Percentiles rank a stretch among this genome's conserved stretches.
These are phyloP conservation scores for Poeciliopsis turrubarensis DNA, from an alignment of 2,113 vertebrate genomes.

Conservation along the genomic window DNA sequence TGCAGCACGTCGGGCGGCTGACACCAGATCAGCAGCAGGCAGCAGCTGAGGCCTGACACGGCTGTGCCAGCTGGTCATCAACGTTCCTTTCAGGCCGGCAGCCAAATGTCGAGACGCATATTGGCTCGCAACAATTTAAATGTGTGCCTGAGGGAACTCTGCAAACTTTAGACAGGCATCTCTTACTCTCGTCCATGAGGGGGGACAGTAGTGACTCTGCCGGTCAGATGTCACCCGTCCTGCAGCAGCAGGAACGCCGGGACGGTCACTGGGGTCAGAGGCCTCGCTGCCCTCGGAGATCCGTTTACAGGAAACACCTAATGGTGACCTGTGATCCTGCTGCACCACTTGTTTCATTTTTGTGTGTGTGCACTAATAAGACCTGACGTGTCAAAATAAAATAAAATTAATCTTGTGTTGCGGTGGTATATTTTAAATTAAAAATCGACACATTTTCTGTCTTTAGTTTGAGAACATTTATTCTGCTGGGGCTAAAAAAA, in stretches of 20 bases:
- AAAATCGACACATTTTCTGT: neutral
- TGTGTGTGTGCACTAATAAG: too few relatives aligned
- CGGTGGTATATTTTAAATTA: neutral
- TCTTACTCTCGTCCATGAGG: neutral
- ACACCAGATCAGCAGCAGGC: conserved; percentile 33
- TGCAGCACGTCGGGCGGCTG: conserved; percentile 20
- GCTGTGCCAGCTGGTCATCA: conserved; percentile 29
- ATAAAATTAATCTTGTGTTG: neutral
- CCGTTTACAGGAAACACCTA: neutral
- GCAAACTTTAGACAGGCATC: neutral
- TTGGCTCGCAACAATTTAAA: conserved; percentile 9
- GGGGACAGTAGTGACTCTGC: conserved; percentile 17
- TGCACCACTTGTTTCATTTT: neutral
- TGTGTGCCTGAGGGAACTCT: neutral
- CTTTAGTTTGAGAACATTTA: neutral
- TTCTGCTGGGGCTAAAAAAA: too few relatives aligned
- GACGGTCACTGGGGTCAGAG: conserved; percentile 18
- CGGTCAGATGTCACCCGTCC: conserved; percentile 44
- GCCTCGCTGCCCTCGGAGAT: conserved; percentile 16
- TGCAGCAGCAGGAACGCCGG: neutral
- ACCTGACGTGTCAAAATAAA: too few relatives aligned
- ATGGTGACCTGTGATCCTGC: neutral
- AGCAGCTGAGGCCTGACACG: conserved; percentile 40
- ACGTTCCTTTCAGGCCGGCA: conserved; percentile 13
- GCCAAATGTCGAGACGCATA: conserved; percentile 46